Conservation (phyloP, 1,140 invertebrate genomes). For the Zaprionus tsacasi region DNA sequence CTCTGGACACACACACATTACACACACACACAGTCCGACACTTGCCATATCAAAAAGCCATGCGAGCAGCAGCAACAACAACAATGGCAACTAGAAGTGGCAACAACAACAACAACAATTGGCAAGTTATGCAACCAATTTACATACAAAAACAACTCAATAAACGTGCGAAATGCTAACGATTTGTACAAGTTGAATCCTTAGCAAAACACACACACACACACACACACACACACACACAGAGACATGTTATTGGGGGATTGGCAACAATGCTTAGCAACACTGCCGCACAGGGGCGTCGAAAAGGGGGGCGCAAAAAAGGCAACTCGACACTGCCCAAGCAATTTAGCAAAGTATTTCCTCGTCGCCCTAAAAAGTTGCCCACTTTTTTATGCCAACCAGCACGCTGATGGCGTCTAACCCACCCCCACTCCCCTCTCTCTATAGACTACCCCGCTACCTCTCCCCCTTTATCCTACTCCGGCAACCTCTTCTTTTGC, state of each 20-base stretch:
- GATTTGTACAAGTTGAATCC: slow-evolving; percentile 76
- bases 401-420: slow-evolving; percentile 40
- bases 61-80: slow-evolving; percentile 23
- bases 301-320: neutral
- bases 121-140: slow-evolving; percentile 79
- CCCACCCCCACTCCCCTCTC: neutral
- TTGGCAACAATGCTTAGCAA: neutral
- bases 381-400: slow-evolving; percentile 64
- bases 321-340: slow-evolving; percentile 40
- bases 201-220: slow-evolving; percentile 24
- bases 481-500: neutral
- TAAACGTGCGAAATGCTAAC: slow-evolving; percentile 82
- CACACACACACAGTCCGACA: slow-evolving; percentile 64
- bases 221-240: slow-evolving; percentile 25
- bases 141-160: slow-evolving; percentile 83
- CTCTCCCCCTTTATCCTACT: neutral
- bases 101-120: slow-evolving; percentile 36
- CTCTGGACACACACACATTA: slow-evolving; percentile 15
- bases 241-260: slow-evolving; percentile 48
- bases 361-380: slow-evolving; percentile 70
- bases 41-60: slow-evolving; percentile 56
- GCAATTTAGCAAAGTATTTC: slow-evolving; percentile 82
- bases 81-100: neutral
- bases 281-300: neutral
- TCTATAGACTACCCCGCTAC: too few species aligned